phyloP scores from a whole-genome alignment of 2,797 vertebrate genomes.

The Girardinus metallicus region DNA sequence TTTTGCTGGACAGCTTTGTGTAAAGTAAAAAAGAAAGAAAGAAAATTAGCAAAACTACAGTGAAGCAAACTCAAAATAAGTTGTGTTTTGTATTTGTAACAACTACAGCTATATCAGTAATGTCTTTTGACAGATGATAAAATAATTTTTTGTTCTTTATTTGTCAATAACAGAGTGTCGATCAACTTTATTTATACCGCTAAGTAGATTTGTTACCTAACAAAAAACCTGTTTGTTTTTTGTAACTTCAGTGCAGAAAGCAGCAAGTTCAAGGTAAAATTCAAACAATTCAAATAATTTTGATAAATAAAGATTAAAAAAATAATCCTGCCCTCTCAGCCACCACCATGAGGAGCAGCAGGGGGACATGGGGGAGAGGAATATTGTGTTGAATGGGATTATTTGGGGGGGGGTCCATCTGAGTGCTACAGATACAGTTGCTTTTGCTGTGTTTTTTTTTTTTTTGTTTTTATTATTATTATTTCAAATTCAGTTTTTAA shows the following conservation, averaged over 20 bases:
- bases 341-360: not conserved
- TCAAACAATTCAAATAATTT: not conserved
- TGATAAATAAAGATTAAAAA: not conserved
- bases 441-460: not conserved
- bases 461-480: not conserved
- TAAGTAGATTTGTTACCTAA: no score
- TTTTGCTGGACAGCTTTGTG: not conserved
- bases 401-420: not conserved
- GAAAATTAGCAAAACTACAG: not conserved
- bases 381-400: not conserved
- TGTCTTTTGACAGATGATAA: not conserved
- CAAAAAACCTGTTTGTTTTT: not conserved
- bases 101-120: not conserved
- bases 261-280: not conserved
- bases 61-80: not conserved
- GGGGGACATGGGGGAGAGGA: not conserved
- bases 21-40: not conserved
- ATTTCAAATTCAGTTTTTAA: not conserved
- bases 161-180: no score
- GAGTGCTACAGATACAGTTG: not conserved
- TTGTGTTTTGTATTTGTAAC: not conserved
- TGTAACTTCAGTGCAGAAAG: not conserved
- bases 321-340: not conserved
- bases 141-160: not conserved
- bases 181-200: no score